Evolutionary conservation across 2,888 invertebrate species (phyloP).

Genomic region (Xestobium rufovillosum): DNA sequence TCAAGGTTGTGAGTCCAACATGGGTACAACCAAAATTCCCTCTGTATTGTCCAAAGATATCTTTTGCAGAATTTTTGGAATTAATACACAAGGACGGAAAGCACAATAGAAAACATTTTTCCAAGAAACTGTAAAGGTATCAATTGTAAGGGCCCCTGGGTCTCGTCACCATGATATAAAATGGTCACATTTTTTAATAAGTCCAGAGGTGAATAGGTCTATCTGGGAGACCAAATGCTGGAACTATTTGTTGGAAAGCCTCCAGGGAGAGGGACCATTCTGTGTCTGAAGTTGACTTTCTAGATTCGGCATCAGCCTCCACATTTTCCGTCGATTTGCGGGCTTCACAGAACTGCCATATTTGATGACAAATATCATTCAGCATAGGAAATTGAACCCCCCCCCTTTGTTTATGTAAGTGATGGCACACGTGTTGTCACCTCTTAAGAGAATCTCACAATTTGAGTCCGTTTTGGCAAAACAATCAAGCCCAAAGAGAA

Average conservation of each 20-base stretch:
- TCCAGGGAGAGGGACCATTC: constrained; percentile 10
- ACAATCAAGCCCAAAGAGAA: background rate
- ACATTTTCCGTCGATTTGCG: constrained; percentile 26
- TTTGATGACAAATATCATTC: constrained; percentile 8
- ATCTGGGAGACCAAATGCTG: constrained; percentile 18
- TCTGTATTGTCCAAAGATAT: constrained; percentile 8
- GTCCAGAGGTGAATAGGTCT: constrained; percentile 25
- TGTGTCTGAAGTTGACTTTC: constrained; percentile 14
- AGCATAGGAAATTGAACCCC: constrained; percentile 11
- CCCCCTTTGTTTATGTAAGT: constrained; percentile 15
- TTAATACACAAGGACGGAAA: constrained; percentile 28
- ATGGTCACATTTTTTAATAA: constrained; percentile 25
- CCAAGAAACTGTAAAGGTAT: constrained; percentile 27
- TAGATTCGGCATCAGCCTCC: constrained; percentile 24
- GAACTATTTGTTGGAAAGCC: constrained; percentile 13
- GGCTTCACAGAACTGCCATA: constrained; percentile 19
- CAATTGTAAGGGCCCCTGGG: constrained; percentile 21
- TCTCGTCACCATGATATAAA: constrained; percentile 29
- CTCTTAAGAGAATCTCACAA: constrained; percentile 6
- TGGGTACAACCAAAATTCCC: constrained; percentile 11
- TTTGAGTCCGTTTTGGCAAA: background rate
- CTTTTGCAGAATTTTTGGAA: constrained; percentile 23
- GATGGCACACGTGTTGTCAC: constrained; percentile 13
- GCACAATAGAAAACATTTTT: constrained; percentile 23
- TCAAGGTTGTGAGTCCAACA: constrained; percentile 28